Evolutionary conservation across 2,797 vertebrate genomes (phyloP), one percentile per base, ranked within the genome.

Genomic region (Amblyopsis hoosieri): DNA sequence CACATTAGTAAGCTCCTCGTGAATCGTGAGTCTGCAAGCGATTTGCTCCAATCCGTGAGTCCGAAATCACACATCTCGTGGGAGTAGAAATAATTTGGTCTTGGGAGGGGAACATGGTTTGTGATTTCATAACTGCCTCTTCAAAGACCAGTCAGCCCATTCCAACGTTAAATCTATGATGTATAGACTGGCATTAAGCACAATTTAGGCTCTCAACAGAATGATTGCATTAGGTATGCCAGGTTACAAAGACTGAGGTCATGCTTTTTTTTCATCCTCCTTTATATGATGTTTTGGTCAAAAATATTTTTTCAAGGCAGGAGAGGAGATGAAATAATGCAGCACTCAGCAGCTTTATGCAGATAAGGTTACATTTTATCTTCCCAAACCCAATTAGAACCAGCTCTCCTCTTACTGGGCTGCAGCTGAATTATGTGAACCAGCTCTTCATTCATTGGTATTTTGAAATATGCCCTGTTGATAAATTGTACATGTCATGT

Each of bases 11-110:
- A 81, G 52, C 50, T 80, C 76, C 85, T 87, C 62, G 46, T 85
- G 83, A 90, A 88, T 86, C 88, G 23, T 29, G 23, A 83, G 85
- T 90, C 92, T 93, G 91, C 87, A 86, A 91, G 89, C 89, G 87
- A 91, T 93, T 92, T 93, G 87, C 83, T 90, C 73, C 78, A 83
- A 88, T 76, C 78, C 78, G 17, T n/a, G 76, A 82, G 86, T 90
- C 87, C 74, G 78, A 91, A 91, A 91, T 91, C 87, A 76, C 87
- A 79, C 76, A 54, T 90, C 89, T 88, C 84, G 11, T 13, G 90
- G 89, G 90, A 90, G 77, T 62, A 77, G 69, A 74, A 86, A 89
- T 88, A 88, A 90, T 90, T 88, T 91, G 85, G 84, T 82, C 80
- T 86, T 88, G 70, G 85, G 87, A 85, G 81, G 78, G 74, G 75